Conservation (phyloP, 2,113 vertebrate species). For the Sapayoa aenigma region DNA sequence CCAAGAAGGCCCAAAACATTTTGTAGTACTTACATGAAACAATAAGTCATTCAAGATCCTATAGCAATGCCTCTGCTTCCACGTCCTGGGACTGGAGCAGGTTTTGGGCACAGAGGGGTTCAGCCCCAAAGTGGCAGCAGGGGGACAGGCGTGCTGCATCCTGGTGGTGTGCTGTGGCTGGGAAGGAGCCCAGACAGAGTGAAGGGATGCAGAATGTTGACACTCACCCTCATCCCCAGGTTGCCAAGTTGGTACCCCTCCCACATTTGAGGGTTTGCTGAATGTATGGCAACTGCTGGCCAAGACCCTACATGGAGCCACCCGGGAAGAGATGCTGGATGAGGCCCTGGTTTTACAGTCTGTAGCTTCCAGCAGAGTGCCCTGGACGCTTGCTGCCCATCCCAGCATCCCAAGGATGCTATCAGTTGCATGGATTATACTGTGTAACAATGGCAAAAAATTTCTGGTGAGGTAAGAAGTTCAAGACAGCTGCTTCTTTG, state of each 20-base stretch:
- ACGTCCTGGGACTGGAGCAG: background rate
- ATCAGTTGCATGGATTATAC: background rate
- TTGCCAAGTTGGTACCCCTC: background rate
- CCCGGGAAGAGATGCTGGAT: background rate
- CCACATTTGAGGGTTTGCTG: background rate
- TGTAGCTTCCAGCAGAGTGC: background rate
- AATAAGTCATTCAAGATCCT: background rate
- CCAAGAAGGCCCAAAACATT: background rate
- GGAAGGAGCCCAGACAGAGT: background rate
- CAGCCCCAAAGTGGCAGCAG: rapidly evolving
- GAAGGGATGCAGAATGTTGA: background rate
- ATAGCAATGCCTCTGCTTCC: background rate
- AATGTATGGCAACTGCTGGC: background rate
- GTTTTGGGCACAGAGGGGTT: rapidly evolving
- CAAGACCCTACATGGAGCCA: rapidly evolving
- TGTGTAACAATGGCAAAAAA: background rate
- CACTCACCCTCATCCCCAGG: rapidly evolving
- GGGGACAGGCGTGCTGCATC: background rate
- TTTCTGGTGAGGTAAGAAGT: background rate
- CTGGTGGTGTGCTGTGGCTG: background rate
- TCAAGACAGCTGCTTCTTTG: background rate
- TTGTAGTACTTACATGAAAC: background rate
- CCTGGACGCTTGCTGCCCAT: background rate
- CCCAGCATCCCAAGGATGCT: background rate
- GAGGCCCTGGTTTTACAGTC: background rate